Evolutionary conservation across 2,888 invertebrate genomes (phyloP), one percentile per base, ranked within the genome.

Genomic region (Phengaris alcon): DNA sequence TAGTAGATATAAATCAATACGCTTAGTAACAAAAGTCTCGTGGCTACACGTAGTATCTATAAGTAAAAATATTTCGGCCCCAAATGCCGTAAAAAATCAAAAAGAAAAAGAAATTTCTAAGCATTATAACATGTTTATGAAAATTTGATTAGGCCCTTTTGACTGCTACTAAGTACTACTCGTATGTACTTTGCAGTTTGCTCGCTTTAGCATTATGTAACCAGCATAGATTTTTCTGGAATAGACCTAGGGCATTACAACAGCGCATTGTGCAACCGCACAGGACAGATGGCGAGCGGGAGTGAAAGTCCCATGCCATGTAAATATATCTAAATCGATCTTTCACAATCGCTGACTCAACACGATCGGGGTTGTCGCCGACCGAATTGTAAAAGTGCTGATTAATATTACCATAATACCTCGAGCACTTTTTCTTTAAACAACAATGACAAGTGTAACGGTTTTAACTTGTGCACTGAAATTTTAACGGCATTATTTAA

Each of bases 181-280:
- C n/a, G n/a, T n/a, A 35, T 35, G 35, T 35, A 35, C 3, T 35
- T 35, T 35, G 35, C 35, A 35, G 35, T 84, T 83, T 83, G 82
- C 22, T 22, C 22, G 22, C 81, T 82, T 79, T 79, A 81, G 80
- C 82, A 81, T 79, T 78, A 78, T 77, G 76, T 78, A 78, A 77
- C 74, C 75, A 35, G 35, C 35, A 15, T 54, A 70, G 68, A 68
- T 55, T 57, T 35, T 74, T 46, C 68, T 22, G 73, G 75, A 73
- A 52, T 12, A 13, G 73, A 75, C 73, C 64, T 35, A 6, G 12
- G 64, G 64, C 64, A 64, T 64, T 64, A 64, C 64, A 64, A 64
- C 64, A 64, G 64, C 35, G 64, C 12, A 64, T 64, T 64, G 64
- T 44, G 64, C 64, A 64, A 64, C 35, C 12, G 64, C 64, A 9